phyloP scores from a whole-genome alignment of 2,888 invertebrate genomes.

The Cotesia congregata region DNA sequence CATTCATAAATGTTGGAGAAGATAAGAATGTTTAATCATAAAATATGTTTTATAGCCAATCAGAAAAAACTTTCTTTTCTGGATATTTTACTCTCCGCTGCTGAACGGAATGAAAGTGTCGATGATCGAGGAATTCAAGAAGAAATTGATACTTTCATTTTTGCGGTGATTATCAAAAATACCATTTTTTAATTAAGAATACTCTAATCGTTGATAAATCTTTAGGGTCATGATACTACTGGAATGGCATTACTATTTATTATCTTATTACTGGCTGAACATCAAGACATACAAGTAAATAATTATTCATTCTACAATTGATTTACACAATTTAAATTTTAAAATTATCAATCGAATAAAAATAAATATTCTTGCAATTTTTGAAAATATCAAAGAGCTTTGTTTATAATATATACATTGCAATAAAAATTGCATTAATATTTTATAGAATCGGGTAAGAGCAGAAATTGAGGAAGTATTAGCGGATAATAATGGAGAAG shows the following conservation, averaged over 20 bases:
- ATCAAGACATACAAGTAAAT: conserved; percentile 43
- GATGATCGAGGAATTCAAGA: conserved; percentile 47
- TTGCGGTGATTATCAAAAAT: conserved; percentile 38
- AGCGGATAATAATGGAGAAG: conserved; percentile 71
- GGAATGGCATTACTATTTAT: conserved; percentile 43
- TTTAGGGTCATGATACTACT: conserved; percentile 48
- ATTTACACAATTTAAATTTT: too few species aligned
- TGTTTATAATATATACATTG: not conserved
- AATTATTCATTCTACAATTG: not conserved
- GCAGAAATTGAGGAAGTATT: conserved; percentile 65
- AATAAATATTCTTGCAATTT: too few species aligned
- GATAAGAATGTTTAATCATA: not conserved
- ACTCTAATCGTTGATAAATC: not conserved
- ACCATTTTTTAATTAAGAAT: not conserved
- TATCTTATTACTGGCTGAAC: conserved; percentile 47
- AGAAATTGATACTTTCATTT: conserved; percentile 50
- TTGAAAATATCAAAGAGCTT: too few species aligned
- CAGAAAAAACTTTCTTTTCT: conserved; percentile 46
- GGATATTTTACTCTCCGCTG: conserved; percentile 45
- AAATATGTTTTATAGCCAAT: not conserved
- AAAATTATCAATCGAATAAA: too few species aligned
- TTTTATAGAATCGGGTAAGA: conserved; percentile 44
- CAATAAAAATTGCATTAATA: too few species aligned
- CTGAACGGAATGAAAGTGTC: conserved; percentile 32
- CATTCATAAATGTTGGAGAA: too few species aligned